A percentile compares a stretch with the other conserved stretches of the same genome.
Conservation (phyloP, 2,888 invertebrate species). For the Dolomedes plantarius region DNA sequence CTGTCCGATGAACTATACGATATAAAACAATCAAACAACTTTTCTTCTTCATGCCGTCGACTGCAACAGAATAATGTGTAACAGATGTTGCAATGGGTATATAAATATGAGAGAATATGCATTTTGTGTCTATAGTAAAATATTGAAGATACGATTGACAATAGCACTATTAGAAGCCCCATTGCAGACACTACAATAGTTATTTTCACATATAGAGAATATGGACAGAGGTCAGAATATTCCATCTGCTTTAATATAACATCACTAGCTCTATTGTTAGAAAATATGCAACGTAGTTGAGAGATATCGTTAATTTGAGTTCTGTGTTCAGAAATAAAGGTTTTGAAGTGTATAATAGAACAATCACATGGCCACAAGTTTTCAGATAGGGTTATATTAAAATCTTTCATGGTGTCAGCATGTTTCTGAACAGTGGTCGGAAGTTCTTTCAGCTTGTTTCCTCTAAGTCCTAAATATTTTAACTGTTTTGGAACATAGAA, state of each 20-base stretch:
- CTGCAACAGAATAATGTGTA: slow-evolving; percentile 62
- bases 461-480: not conserved
- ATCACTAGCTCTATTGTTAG: not conserved
- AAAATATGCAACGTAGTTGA: not conserved
- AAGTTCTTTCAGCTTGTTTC: not conserved
- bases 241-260: not conserved
- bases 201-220: not conserved
- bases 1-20: slow-evolving; percentile 72
- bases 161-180: too few species aligned
- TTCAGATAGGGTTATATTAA: not conserved
- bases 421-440: not conserved
- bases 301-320: not conserved
- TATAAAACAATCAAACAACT: slow-evolving; percentile 73
- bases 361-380: not conserved
- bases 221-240: not conserved
- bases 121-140: slow-evolving; percentile 70
- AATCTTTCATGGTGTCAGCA: not conserved
- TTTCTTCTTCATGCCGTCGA: slow-evolving; percentile 68
- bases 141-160: slow-evolving; percentile 38
- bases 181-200: not conserved
- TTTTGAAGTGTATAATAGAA: not conserved
- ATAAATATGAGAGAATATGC: slow-evolving; percentile 71
- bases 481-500: not conserved
- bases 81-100: slow-evolving; percentile 69
- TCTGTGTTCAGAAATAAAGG: not conserved